These are phyloP conservation scores for Drepana falcataria DNA, from an alignment of 2,888 invertebrate genomes.

Conservation along the genomic window DNA sequence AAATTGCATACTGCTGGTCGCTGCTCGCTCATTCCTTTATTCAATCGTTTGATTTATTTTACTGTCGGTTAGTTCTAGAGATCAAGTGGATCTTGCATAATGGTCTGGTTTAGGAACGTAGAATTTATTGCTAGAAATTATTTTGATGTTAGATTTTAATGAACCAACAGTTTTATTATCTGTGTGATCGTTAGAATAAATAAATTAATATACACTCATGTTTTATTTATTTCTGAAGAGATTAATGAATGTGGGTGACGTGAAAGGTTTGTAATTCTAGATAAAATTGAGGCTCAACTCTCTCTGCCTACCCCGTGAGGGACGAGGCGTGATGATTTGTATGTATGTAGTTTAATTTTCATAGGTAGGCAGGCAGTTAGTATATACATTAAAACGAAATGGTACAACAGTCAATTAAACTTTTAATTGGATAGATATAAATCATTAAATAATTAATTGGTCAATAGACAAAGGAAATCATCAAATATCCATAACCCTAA, in stretches of 20 bases:
- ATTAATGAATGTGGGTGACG: not conserved
- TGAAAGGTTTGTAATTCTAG: too few relatives aligned
- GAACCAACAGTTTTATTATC: slow-evolving; percentile 40
- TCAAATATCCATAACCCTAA: slow-evolving; percentile 13
- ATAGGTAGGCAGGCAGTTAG: not conserved
- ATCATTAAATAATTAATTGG: slow-evolving; percentile 10
- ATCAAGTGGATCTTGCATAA: not conserved
- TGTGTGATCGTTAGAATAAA: slow-evolving; percentile 53
- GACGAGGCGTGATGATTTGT: too few relatives aligned
- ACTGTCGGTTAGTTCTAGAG: too few relatives aligned
- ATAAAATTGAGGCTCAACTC: too few relatives aligned
- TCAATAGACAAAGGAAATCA: slow-evolving; percentile 15
- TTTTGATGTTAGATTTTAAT: slow-evolving; percentile 34
- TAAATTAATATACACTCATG: slow-evolving; percentile 22
- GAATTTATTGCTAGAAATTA: slow-evolving; percentile 27
- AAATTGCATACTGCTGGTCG: slow-evolving; percentile 18
- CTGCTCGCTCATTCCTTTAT: slow-evolving; percentile 33
- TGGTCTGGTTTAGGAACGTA: slow-evolving; percentile 8
- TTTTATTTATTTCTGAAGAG: slow-evolving; percentile 9
- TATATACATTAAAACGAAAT: not conserved
- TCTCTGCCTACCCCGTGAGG: too few relatives aligned
- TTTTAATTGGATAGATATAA: slow-evolving; percentile 14
- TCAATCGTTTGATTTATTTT: slow-evolving; percentile 14
- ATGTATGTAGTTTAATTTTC: too few relatives aligned
- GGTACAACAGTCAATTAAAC: slow-evolving; percentile 11